These are phyloP conservation scores for Musca vetustissima DNA, from an alignment of 1,140 invertebrate species.

Conservation along the genomic window DNA sequence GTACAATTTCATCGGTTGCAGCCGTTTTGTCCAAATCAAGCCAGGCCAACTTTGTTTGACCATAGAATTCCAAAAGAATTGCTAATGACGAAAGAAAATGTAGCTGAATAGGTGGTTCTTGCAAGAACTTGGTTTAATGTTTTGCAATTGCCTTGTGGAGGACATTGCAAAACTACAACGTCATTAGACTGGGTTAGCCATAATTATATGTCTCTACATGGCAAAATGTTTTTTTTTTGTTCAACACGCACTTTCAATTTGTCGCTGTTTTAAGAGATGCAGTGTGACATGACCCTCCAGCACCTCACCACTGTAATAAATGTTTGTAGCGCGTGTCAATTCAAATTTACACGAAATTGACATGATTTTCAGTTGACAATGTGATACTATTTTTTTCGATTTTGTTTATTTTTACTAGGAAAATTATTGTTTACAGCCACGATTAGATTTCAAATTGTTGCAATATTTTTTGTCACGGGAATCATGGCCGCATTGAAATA, in stretches of 20 bases:
- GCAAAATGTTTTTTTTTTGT: too few relatives aligned
- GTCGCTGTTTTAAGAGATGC: neutral
- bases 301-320: conserved; percentile 7
- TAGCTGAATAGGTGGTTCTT: too few relatives aligned
- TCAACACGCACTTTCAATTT: conserved; percentile 6
- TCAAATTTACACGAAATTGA: conserved; percentile 17
- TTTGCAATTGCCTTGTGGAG: too few relatives aligned
- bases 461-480: too few relatives aligned
- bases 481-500: too few relatives aligned
- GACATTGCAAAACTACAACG: too few relatives aligned
- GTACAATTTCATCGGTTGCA: neutral
- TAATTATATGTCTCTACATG: too few relatives aligned
- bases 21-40: conserved; percentile 8
- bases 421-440: too few relatives aligned
- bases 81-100: neutral
- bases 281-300: neutral
- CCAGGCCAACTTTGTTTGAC: neutral
- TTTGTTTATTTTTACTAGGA: too few relatives aligned
- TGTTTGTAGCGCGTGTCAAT: conserved; percentile 11
- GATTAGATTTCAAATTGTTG: too few relatives aligned
- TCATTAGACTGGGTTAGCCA: too few relatives aligned
- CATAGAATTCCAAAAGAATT: conserved; percentile 14
- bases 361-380: conserved; percentile 6
- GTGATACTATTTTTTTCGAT: neutral
- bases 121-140: too few relatives aligned